phyloP scores from a whole-genome alignment of 2,888 invertebrate species.

The Diadegma fenestrale region DNA sequence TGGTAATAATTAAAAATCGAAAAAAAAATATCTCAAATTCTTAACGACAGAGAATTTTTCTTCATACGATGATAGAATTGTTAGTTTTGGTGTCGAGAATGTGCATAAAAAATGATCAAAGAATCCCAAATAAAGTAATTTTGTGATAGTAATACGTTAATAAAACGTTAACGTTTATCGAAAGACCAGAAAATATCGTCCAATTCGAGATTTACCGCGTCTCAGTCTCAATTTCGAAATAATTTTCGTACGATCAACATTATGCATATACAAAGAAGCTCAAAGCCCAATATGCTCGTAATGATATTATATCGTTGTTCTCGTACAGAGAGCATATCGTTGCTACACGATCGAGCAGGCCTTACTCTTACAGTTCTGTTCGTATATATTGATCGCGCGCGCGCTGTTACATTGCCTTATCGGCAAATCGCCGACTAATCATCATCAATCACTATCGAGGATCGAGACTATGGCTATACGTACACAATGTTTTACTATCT shows the following conservation, averaged over 20 bases:
- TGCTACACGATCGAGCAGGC: slow-evolving; percentile 69
- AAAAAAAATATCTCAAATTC: too few species aligned
- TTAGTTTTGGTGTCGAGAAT: too few species aligned
- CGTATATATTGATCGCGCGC: slow-evolving; percentile 70
- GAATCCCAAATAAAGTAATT: too few species aligned
- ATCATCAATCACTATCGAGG: slow-evolving; percentile 83
- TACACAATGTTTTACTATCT: slow-evolving; percentile 46
- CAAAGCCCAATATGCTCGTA: slow-evolving; percentile 77
- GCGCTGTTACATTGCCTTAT: slow-evolving; percentile 81
- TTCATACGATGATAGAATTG: too few species aligned
- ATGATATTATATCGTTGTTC: slow-evolving; percentile 51
- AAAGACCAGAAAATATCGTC: neutral
- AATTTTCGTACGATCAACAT: slow-evolving; percentile 78
- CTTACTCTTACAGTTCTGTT: slow-evolving; percentile 42
- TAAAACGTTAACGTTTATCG: too few species aligned
- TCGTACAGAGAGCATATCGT: slow-evolving; percentile 72
- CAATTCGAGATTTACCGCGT: slow-evolving; percentile 1
- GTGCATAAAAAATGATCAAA: too few species aligned
- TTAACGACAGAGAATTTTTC: too few species aligned
- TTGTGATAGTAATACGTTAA: too few species aligned
- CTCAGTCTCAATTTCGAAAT: slow-evolving; percentile 64
- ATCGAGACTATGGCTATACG: slow-evolving; percentile 73
- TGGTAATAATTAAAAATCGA: too few species aligned
- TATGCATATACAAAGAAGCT: slow-evolving; percentile 69
- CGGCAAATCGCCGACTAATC: slow-evolving; percentile 83